Evolutionary conservation across 2,888 invertebrate species (phyloP), one percentile per base, ranked within the genome.

Genomic region (Bellardia bayeri): DNA sequence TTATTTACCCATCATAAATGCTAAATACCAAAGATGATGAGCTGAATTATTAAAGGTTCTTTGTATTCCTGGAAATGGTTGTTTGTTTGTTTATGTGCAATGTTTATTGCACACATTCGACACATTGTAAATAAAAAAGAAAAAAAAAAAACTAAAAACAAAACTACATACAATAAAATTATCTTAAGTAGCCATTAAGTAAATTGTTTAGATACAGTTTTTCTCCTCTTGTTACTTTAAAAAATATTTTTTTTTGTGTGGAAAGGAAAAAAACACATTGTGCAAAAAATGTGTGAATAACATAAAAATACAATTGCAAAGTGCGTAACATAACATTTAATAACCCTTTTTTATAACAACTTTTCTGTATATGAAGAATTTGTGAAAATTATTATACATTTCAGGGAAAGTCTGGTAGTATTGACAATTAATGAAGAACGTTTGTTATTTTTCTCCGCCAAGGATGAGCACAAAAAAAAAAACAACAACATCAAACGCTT

Each of bases 261-360:
- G 5, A 5, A 5, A 37, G 37, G 37, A 6, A 6, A 5, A 33
- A 69, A 37, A 45, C 14, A 68, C 5, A 23, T 16, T 56, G 16
- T 56, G 56, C 23, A 37, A 37, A 66, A 84, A 79, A 82, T 80
- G 84, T 80, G 84, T 74, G 80, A 85, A 85, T 85, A 85, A 80
- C 79, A 85, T 61, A 66, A 84, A 82, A 79, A 82, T 69, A 80
- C 75, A 86, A 71, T 75, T 69, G 76, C 78, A 69, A 84, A 84
- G 78, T 87, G 87, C 81, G 87, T 87, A 87, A 87, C 84, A 87
- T 37, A 37, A 37, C 84, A 84, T 87, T 87, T 84, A 87, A 87
- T 84, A 84, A 80, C 84, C 84, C 74, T 80, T 66, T 69, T 2
- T 30, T 14, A 14, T 16, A 63, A 23, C 16, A 23, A 23, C 9